Percentiles rank a stretch among this genome's conserved stretches.
phyloP scores from a whole-genome alignment of 2,113 vertebrate species.

The Dolichotis patagonum region DNA sequence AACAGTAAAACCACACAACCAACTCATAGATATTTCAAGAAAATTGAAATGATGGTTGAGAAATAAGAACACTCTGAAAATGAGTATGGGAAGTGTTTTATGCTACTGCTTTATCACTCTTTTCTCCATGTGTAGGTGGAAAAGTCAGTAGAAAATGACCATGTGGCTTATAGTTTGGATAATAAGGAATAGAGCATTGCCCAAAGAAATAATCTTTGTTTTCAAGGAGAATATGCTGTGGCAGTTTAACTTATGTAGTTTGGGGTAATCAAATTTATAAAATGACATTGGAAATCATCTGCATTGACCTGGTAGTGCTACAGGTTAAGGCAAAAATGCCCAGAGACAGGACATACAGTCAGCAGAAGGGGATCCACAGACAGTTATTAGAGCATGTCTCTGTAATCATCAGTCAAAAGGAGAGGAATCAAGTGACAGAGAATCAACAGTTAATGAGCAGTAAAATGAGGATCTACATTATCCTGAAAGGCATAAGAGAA shows the following conservation, averaged over 20 bases:
- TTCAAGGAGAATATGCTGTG: neutral
- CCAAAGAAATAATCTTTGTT: neutral
- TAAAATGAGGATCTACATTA: neutral
- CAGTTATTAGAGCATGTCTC: neutral
- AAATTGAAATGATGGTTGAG: slow-evolving; percentile 35
- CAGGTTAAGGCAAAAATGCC: neutral
- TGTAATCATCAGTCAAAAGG: neutral
- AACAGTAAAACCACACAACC: slow-evolving; percentile 54
- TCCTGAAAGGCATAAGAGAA: neutral
- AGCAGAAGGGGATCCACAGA: neutral
- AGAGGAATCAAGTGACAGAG: neutral
- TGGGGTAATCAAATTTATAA: neutral
- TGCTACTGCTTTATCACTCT: neutral
- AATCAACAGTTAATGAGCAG: neutral
- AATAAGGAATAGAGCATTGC: neutral
- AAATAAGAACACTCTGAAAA: neutral
- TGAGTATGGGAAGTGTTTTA: neutral
- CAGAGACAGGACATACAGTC: neutral
- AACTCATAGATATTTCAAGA: slow-evolving; percentile 34
- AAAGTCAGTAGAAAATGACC: slow-evolving; percentile 5
- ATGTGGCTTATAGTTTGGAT: neutral
- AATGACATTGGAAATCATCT: neutral
- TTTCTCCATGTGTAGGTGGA: neutral
- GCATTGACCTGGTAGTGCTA: neutral
- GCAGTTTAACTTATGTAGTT: neutral